These are phyloP conservation scores for Hystrix brachyura DNA, from an alignment of 2,113 vertebrate genomes.

Conservation along the genomic window DNA sequence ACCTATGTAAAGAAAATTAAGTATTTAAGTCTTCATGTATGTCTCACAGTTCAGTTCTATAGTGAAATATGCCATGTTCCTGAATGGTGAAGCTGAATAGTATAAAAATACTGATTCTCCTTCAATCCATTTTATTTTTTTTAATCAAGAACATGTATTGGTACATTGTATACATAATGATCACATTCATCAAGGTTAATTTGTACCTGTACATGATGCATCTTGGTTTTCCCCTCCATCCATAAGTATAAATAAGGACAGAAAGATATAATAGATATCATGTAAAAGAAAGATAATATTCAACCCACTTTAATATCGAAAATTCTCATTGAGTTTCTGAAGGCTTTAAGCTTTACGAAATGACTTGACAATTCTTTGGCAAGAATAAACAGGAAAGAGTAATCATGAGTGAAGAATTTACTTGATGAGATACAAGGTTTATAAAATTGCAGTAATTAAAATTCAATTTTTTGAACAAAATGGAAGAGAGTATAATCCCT, in stretches of 20 bases:
- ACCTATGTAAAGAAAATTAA: background rate
- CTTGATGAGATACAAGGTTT: background rate
- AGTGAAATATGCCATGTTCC: background rate
- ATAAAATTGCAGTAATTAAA: background rate
- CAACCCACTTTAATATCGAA: background rate
- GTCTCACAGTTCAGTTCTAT: background rate
- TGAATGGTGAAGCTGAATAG: background rate
- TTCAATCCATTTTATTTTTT: background rate
- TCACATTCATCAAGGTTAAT: too few relatives aligned
- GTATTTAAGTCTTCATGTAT: background rate
- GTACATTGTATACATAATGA: too few relatives aligned
- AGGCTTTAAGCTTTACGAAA: background rate
- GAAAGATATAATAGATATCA: too few relatives aligned
- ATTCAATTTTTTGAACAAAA: background rate
- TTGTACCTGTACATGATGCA: too few relatives aligned
- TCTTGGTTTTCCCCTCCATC: too few relatives aligned
- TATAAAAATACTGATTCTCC: background rate
- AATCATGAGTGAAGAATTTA: background rate
- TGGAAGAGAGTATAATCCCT: background rate
- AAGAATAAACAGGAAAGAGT: background rate
- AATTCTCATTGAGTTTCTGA: background rate
- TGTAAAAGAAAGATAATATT: too few relatives aligned
- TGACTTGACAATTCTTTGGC: background rate
- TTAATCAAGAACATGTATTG: too few relatives aligned
- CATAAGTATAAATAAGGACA: too few relatives aligned